These are phyloP conservation scores for Pheosia tremula DNA, from an alignment of 2,888 invertebrate genomes.

Conservation along the genomic window DNA sequence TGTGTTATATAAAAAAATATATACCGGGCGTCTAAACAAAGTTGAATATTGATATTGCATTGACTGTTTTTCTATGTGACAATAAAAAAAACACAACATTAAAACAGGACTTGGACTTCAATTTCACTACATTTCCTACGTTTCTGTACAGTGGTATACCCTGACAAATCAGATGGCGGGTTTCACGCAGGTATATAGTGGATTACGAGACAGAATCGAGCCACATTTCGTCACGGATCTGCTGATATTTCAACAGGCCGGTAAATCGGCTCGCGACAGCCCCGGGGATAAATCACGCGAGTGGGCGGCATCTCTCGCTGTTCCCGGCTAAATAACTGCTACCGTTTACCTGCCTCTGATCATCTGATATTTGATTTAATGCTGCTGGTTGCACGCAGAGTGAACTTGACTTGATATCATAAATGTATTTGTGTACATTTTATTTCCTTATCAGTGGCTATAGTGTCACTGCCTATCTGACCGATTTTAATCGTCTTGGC, in stretches of 20 bases:
- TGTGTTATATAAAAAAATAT: too few relatives aligned
- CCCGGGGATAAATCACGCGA: slow-evolving; percentile 74
- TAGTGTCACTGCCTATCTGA: too few relatives aligned
- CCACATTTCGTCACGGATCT: slow-evolving; percentile 70
- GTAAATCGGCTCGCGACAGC: slow-evolving; percentile 62
- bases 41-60: not conserved
- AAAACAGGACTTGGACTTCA: not conserved
- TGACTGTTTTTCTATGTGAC: not conserved
- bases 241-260: slow-evolving; percentile 72
- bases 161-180: slow-evolving; percentile 39
- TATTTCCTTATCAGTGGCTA: slow-evolving; percentile 13
- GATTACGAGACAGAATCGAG: slow-evolving; percentile 50
- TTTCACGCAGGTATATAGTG: slow-evolving; percentile 41
- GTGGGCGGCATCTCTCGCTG: slow-evolving; percentile 72
- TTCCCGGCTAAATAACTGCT: slow-evolving; percentile 74
- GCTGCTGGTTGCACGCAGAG: slow-evolving; percentile 57
- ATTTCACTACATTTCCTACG: not conserved
- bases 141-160: slow-evolving; percentile 2
- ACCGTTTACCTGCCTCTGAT: slow-evolving; percentile 81
- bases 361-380: slow-evolving; percentile 82
- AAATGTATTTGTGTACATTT: slow-evolving; percentile 23
- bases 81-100: not conserved
- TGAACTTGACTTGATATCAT: slow-evolving; percentile 50
- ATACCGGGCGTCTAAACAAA: too few relatives aligned
- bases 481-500: too few relatives aligned